Evolutionary conservation across 2,113 vertebrate genomes (phyloP), one percentile per base, ranked within the genome.

Genomic region (Empidonax traillii): DNA sequence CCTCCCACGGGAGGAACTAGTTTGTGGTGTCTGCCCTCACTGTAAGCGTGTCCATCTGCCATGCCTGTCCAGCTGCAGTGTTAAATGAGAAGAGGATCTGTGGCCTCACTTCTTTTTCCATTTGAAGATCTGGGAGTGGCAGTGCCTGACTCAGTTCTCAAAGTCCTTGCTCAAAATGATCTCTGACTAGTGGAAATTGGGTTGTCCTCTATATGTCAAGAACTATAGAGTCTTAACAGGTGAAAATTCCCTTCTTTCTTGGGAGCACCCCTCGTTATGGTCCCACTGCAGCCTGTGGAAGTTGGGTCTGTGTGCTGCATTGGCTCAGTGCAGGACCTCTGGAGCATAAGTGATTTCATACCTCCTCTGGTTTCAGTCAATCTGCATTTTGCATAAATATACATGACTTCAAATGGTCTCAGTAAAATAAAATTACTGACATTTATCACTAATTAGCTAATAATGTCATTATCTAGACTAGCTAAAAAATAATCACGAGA

Each of bases 401-500:
- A 71, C 5, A 6, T 4, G 4, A 65, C 35, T 95, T 93, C 44
- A 94, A 93, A 94, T 69, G 52, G 73, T 85, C 49, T 90, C 74
- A 37, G 52, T 89, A 65, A 96, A 97, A 92, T 66, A 87, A 97
- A 96, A 96, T 96, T 94, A 78, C 77, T 96, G 92, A 93, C 67
- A 95, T 97, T 96, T 94, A 96, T 92, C 94, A 94, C 69, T 96
- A 97, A 97, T 96, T 97, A 94, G 63, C 65, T 93, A 96, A 93
- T 94, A 94, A 94, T 89, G 80, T 87, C 37, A 92, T 96, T 94
- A 96, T 94, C 79, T 84, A 90, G 41, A 85, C 71, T 91, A 84
- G 90, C 65, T 79, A 61, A 79, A 92, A 62, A 92, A 94, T 78
- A 91, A 74, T 85, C 35, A 67, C n/a, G 30, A 68, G 46, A 85